Conservation (phyloP, 2,797 vertebrate species). For the Meda fulgida region DNA sequence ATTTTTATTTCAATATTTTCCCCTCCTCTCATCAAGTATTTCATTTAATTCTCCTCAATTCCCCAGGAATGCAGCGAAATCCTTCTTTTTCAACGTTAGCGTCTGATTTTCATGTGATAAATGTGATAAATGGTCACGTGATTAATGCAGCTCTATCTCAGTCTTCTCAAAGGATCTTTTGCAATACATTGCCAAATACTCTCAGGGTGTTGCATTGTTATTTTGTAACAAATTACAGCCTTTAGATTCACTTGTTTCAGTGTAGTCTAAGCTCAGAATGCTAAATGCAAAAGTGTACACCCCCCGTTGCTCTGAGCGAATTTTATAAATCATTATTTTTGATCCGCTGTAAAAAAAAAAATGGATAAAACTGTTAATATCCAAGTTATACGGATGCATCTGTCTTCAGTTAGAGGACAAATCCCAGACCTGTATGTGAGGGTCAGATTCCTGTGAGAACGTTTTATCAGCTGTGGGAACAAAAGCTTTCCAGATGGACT, state of each 20-base stretch:
- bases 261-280: background rate
- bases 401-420: constrained; percentile 73
- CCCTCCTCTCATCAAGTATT: too few species aligned
- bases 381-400: constrained; percentile 62
- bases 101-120: background rate
- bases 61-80: background rate
- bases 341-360: background rate
- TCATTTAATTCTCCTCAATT: too few species aligned
- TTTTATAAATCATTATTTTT: background rate
- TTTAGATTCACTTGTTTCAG: background rate
- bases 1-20: too few species aligned
- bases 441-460: constrained; percentile 73
- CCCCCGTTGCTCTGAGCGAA: background rate
- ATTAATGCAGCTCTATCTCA: background rate
- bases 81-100: background rate
- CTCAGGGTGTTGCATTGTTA: background rate
- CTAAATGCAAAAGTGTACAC: background rate
- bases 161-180: background rate
- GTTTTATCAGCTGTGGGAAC: constrained; percentile 80
- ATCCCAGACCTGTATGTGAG: constrained; percentile 59
- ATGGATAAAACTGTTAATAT: background rate
- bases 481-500: constrained; percentile 74
- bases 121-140: too few species aligned
- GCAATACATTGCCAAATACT: constrained; percentile 15
- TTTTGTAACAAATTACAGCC: background rate